Conservation (phyloP, 2,797 vertebrate genomes). For the Ibycter americanus region DNA sequence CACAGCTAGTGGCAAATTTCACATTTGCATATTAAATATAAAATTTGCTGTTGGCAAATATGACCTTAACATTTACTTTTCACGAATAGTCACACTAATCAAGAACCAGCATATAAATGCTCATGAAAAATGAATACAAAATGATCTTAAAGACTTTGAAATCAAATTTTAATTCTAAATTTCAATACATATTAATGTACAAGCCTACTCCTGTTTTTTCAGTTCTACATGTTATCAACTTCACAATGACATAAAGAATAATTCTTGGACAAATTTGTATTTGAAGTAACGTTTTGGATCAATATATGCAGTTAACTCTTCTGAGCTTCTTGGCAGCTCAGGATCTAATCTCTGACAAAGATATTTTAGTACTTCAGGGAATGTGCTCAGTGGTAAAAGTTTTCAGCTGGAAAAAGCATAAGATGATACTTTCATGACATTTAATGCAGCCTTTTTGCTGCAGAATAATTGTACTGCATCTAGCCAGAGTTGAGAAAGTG, state of each 20-base stretch:
- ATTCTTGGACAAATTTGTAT: constrained; percentile 29
- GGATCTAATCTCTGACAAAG: constrained; percentile 23
- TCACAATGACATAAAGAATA: constrained; percentile 3
- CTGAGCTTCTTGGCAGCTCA: neutral
- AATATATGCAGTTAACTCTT: constrained; percentile 21
- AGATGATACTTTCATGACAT: neutral
- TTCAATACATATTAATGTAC: constrained; percentile 24
- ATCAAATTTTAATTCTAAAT: constrained; percentile 26
- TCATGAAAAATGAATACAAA: constrained; percentile 44
- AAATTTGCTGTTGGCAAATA: constrained; percentile 49
- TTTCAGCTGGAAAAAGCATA: neutral
- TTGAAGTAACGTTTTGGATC: constrained; percentile 33
- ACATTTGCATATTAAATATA: constrained; percentile 60
- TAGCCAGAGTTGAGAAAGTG: neutral
- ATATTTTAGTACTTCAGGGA: neutral
- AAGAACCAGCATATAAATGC: neutral
- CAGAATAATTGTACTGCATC: neutral
- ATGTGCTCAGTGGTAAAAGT: neutral
- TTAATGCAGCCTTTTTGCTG: neutral
- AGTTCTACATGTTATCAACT: constrained; percentile 1
- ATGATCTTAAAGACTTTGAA: constrained; percentile 12
- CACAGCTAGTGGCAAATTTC: constrained; percentile 41
- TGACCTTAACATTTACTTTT: constrained; percentile 51
- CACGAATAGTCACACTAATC: constrained; percentile 18
- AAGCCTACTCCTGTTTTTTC: neutral